Percentiles rank a stretch among this genome's conserved stretches.
Conservation (phyloP, 1,140 invertebrate species). For the Drosophila eugracilis region DNA sequence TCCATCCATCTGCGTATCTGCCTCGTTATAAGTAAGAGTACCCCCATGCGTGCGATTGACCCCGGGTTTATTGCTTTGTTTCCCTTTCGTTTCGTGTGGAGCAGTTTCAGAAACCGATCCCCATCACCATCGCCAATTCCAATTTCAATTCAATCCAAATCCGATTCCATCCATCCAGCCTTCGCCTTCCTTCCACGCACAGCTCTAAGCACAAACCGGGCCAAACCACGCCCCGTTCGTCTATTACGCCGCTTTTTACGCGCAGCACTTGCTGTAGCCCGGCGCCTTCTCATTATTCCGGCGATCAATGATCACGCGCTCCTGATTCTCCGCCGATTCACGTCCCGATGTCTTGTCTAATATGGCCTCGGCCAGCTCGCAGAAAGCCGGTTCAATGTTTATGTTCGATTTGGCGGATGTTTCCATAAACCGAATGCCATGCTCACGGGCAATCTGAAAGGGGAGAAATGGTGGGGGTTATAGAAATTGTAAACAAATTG, state of each 20-base stretch:
- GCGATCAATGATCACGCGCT: slow-evolving; percentile 88
- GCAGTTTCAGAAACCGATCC: not conserved
- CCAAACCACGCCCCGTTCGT: slow-evolving; percentile 13
- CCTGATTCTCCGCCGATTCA: slow-evolving; percentile 88
- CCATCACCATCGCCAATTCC: no score
- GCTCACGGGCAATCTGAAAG: slow-evolving; percentile 96
- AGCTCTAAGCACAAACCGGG: slow-evolving; percentile 11
- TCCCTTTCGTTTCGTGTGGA: not conserved
- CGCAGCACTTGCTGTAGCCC: slow-evolving; percentile 84
- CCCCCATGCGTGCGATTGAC: slow-evolving; percentile 36
- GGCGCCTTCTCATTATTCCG: slow-evolving; percentile 85
- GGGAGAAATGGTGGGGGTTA: not conserved
- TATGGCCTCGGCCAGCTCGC: slow-evolving; percentile 98
- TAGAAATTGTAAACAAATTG: slow-evolving; percentile 29
- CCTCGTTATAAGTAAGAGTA: slow-evolving; percentile 35
- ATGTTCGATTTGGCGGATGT: slow-evolving; percentile 99
- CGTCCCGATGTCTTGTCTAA: slow-evolving; percentile 92
- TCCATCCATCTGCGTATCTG: slow-evolving; percentile 20
- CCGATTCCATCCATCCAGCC: slow-evolving; percentile 1
- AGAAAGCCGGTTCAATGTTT: slow-evolving; percentile 99
- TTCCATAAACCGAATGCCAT: slow-evolving; percentile 99
- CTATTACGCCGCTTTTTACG: slow-evolving; percentile 58
- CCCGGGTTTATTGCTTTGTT: slow-evolving; percentile 45
- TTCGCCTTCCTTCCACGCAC: not conserved
- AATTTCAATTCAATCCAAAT: not conserved